Percentiles rank a stretch among this genome's conserved stretches.
These are phyloP conservation scores for Drosophila fungiperda DNA, from an alignment of 2,888 invertebrate genomes.

Conservation along the genomic window DNA sequence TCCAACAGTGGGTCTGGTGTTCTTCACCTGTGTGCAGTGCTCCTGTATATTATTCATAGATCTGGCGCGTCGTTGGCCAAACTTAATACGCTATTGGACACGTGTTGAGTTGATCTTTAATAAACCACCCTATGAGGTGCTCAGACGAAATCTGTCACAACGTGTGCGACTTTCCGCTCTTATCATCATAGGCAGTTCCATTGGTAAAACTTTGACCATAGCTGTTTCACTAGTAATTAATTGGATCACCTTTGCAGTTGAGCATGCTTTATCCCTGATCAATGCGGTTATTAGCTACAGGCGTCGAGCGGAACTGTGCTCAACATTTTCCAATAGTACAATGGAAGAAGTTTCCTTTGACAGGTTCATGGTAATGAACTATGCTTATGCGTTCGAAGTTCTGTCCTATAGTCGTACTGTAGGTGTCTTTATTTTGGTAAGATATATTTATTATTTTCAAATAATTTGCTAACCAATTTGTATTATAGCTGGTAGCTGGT, in stretches of 20 bases:
- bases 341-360: constrained; percentile 54
- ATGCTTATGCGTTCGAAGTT: constrained; percentile 74
- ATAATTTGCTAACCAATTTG: no score
- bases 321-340: constrained; percentile 52
- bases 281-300: constrained; percentile 69
- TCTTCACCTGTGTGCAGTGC: constrained; percentile 76
- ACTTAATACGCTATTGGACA: constrained; percentile 81
- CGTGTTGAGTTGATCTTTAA: constrained; percentile 80
- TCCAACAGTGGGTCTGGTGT: constrained; percentile 77
- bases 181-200: constrained; percentile 69
- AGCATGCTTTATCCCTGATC: constrained; percentile 74
- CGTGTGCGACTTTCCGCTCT: constrained; percentile 74
- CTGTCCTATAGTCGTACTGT: constrained; percentile 63
- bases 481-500: constrained; percentile 63
- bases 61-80: constrained; percentile 81
- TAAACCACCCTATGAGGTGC: constrained; percentile 74
- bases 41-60: constrained; percentile 78
- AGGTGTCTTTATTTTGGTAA: constrained; percentile 71
- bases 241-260: constrained; percentile 56
- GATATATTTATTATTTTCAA: neutral
- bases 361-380: constrained; percentile 65
- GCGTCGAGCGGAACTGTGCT: constrained; percentile 56
- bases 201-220: constrained; percentile 52
- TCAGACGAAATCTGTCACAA: constrained; percentile 61
- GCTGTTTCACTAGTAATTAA: fast-evolving